Base-by-base conservation (phyloP, 2,797 vertebrate species). In the Cryptoprocta ferox region DNA sequence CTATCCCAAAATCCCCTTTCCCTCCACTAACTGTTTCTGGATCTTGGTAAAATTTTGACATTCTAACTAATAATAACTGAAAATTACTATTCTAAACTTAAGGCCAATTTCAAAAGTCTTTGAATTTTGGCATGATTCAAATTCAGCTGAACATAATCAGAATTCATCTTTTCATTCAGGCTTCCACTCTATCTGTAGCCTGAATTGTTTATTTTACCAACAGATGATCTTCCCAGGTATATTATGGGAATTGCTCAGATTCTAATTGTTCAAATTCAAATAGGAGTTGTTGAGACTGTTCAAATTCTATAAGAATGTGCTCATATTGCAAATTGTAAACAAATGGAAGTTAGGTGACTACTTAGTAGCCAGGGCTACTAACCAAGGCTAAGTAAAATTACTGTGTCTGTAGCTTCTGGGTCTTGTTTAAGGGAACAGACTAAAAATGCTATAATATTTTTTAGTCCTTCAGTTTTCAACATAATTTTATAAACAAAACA, bases 201-300 rank as follows among this genome's bases (percentile, higher is more conserved):
- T 42, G 11, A 87, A 73, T 86, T 89, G 4, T 89, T 89, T 90
- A n/a, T 91, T 81, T 97, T 94, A 61, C 1, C 79, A 83, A 82
- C 56, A 91, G 8, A 48, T 87, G 28, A n/a, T 94, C 70, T 83
- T 71, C 42, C 32, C 15, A 84, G 50, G 65, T 13, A 75, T 16
- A 84, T 37, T 73, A 93, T 28, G 95, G n/a, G 21, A 95, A 81
- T 73, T 75, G 45, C 37, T 73, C 56, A 91, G 30, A 85, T 79
- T 89, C 63, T 73, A 75, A 53, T 42, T 83, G 53, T 61, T 89
- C 42, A 81, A 4, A 81, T 86, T 89, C 56, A 81, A 78, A 92
- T 14, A 95, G 35, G 32, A 95, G 76, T 75, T 87, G n/a, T 19
- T 78, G 26, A 75, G 10, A 76, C 53, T 80, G 50, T 59, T 85